Evolutionary conservation across 2,888 invertebrate genomes (phyloP), one percentile per base, ranked within the genome.

Genomic region (Latheticus oryzae): DNA sequence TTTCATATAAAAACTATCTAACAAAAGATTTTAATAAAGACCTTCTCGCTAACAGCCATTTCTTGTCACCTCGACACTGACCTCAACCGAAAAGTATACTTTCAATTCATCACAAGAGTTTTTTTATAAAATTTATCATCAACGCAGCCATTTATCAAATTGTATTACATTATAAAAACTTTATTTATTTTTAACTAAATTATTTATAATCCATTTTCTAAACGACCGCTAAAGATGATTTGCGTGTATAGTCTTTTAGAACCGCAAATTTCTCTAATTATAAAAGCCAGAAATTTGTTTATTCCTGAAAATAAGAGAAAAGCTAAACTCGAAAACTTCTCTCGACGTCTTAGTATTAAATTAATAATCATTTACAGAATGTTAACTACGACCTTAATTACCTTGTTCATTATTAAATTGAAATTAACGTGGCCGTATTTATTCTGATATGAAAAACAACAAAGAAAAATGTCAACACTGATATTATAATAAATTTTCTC

Each of bases 11-110:
- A 52, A 52, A 52, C 51, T 52, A 40, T 52, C 30, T 7, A 40
- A 32, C 51, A 38, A 52, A 52, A 52, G 38, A 52, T 52, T 52
- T 52, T 52, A 52, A 52, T 52, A 52, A 52, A 40, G 51, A 32
- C 50, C 38, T n/a, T 30, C 30, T 43, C 30, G 16, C 43, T 13
- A 42, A 12, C 35, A 33, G 35, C 13, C 37, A 5, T 5, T 50
- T 50, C 28, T 50, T 50, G 37, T 50, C 45, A 19, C 11, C 19
- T 8, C 33, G n/a, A 21, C 30, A 40, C 40, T 52, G 51, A 52
- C 51, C 51, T 24, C 28, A 30, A 35, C 51, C 19, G 24, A 38
- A 40, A 52, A 40, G 40, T 50, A 37, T 30, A 12, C 11, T 26
- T 28, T 37, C 37, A 23, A 35, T 48, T 26, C 48, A 48, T 48